Conservation (phyloP, 2,888 invertebrate species). For the Dynastes grantii region DNA sequence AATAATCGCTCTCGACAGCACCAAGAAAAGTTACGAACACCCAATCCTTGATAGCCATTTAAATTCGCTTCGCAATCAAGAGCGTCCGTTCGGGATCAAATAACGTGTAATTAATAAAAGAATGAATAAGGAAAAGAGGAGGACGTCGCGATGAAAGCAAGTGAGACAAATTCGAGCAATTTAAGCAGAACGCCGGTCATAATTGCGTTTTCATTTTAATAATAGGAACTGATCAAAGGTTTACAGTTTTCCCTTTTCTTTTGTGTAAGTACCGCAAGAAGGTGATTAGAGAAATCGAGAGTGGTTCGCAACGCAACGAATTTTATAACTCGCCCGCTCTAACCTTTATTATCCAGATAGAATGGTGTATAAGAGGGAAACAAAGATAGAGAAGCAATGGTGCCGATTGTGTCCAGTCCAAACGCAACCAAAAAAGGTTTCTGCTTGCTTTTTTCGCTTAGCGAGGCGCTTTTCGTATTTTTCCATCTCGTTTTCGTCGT, state of each 20-base stretch:
- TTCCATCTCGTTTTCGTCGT: neutral
- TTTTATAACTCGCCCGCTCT: neutral
- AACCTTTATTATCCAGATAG: neutral
- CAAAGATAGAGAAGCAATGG: neutral
- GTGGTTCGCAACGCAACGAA: neutral
- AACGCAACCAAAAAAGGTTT: neutral
- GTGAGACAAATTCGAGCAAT: neutral
- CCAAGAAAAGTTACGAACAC: too few relatives aligned
- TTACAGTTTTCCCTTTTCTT: neutral
- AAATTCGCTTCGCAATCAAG: too few relatives aligned
- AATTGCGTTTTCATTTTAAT: conserved; percentile 15
- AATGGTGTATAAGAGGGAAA: neutral
- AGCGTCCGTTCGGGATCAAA: neutral
- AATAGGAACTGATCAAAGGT: conserved; percentile 12
- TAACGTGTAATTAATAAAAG: conserved; percentile 1
- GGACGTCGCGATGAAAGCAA: neutral
- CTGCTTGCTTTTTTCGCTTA: neutral
- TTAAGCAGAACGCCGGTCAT: neutral
- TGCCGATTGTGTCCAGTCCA: neutral
- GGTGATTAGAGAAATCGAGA: conserved; percentile 11
- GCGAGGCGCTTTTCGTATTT: neutral
- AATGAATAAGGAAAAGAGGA: too few relatives aligned
- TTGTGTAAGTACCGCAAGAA: conserved; percentile 1
- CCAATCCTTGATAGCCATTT: too few relatives aligned
- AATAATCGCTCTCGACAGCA: too few relatives aligned